A percentile compares a stretch with the other conserved stretches of the same genome.
These are phyloP conservation scores for Pseudomyrmex gracilis DNA, from an alignment of 1,140 invertebrate genomes.

Conservation along the genomic window DNA sequence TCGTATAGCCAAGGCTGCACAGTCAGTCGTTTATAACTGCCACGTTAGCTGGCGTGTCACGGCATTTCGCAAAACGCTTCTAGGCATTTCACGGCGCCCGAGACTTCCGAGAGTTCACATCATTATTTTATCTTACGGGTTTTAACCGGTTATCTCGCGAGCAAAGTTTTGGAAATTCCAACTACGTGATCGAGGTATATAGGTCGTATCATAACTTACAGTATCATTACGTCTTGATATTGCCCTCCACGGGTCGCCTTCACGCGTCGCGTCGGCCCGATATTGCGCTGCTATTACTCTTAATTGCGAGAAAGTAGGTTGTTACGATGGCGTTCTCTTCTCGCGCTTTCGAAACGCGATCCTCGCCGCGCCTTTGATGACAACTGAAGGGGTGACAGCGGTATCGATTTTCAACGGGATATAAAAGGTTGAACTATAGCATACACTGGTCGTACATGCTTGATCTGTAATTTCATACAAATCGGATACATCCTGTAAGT, in stretches of 20 bases:
- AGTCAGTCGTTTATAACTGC: slow-evolving; percentile 37
- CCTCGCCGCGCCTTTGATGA: slow-evolving; percentile 33
- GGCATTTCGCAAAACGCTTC: slow-evolving; percentile 33
- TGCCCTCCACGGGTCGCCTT: neutral
- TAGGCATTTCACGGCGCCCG: slow-evolving; percentile 3
- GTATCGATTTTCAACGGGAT: slow-evolving; percentile 35
- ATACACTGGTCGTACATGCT: slow-evolving; percentile 1
- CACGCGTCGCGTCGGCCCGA: neutral
- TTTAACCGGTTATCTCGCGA: slow-evolving; percentile 10
- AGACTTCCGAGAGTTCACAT: neutral
- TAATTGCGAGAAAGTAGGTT: slow-evolving; percentile 54
- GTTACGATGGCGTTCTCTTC: slow-evolving; percentile 23
- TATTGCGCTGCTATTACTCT: slow-evolving; percentile 41
- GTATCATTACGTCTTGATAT: slow-evolving; percentile 46
- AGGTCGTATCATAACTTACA: slow-evolving; percentile 34
- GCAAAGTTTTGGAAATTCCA: slow-evolving; percentile 37
- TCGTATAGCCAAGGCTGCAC: slow-evolving; percentile 6
- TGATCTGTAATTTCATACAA: slow-evolving; percentile 17
- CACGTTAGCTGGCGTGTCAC: slow-evolving; percentile 22
- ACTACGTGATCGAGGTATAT: slow-evolving; percentile 24
- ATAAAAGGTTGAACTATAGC: slow-evolving; percentile 30
- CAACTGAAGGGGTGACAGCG: slow-evolving; percentile 1
- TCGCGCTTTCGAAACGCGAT: slow-evolving; percentile 21
- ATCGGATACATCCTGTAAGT: slow-evolving; percentile 3
- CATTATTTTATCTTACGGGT: slow-evolving; percentile 39